phyloP scores from a whole-genome alignment of 2,113 vertebrate species.

The Amphiprion ocellaris region DNA sequence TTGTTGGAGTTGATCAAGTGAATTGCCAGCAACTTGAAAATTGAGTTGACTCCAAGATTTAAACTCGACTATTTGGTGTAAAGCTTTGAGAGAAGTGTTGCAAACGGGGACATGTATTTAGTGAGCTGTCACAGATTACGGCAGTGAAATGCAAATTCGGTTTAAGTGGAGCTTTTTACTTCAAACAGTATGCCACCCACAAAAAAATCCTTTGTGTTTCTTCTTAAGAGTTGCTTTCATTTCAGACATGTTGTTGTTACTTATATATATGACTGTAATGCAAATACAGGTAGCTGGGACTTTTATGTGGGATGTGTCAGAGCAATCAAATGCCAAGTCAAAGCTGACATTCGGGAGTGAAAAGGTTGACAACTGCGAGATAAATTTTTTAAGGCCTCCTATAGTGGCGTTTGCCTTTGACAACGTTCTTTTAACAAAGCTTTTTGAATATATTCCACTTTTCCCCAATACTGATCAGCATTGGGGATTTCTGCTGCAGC shows the following conservation, averaged over 20 bases:
- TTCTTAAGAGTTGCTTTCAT: constrained; percentile 2
- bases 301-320: constrained; percentile 1
- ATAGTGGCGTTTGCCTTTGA: constrained; percentile 1
- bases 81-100: constrained; percentile 9
- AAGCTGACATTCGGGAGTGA: constrained; percentile 19
- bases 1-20: constrained; percentile 26
- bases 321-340: constrained; percentile 13
- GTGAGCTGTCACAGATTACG: constrained; percentile 13
- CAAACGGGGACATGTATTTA: constrained; percentile 12
- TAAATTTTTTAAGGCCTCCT: not conserved
- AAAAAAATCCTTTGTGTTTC: constrained; percentile 4
- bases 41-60: constrained; percentile 9
- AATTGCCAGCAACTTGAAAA: constrained; percentile 32
- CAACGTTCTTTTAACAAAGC: not conserved
- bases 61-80: constrained; percentile 27
- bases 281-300: not conserved
- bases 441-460: not conserved
- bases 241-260: constrained; percentile 6
- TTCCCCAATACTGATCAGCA: not conserved
- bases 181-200: constrained; percentile 35
- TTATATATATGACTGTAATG: not conserved
- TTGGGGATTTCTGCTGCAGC: not conserved
- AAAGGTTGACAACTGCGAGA: constrained; percentile 18
- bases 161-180: constrained; percentile 23
- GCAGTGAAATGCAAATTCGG: constrained; percentile 24